Base-by-base conservation (phyloP, 2,888 invertebrate species). In the Chloroclysta siterata region DNA sequence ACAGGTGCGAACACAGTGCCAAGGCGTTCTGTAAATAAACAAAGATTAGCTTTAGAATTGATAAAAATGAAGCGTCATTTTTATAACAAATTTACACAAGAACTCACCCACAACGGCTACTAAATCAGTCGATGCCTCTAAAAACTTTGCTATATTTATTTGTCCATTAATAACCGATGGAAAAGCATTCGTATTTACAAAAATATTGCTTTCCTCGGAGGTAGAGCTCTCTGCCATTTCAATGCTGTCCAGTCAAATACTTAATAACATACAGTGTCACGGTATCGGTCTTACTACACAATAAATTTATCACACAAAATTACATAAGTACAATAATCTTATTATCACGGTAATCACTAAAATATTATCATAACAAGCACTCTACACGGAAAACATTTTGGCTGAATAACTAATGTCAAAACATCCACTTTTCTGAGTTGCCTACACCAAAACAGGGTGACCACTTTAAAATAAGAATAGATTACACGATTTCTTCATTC, bases 1-100 rank as follows among this genome's bases (percentile, higher is more conserved):
- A 97, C 95, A 29, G 96, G 96, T 51, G 95, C 92, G 84, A 97
- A 96, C 14, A 95, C 88, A 84, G 94, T 95, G 55, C 97, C 97
- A 80, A 97, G 94, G 72, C 94, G 94, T 77, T 96, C 97, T 96
- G 91, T 70, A 94, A 94, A 71, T 62, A 72, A 61, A 57, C 65
- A 61, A 52, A 54, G 41, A 53, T 52, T 56, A 53, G 51, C 17
- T 65, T 53, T 50, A 53, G 44, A 56, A 47, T 50, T 50, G 36
- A 17, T 52, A 60, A 56, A 60, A 52, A 54, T 17, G 1, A 28
- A 54, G 28, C 5, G 39, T 41, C 17, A 55, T 59, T 42, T 52
- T 63, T 6, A 58, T 55, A 36, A 47, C 13, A 14, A 42, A 46
- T 15, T 53, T 11, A 11, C 36, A 11, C 8, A 39, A 13, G 47